Evolutionary conservation across 2,113 vertebrate species (phyloP), one percentile per base, ranked within the genome.

Genomic region (Scophthalmus maximus): DNA sequence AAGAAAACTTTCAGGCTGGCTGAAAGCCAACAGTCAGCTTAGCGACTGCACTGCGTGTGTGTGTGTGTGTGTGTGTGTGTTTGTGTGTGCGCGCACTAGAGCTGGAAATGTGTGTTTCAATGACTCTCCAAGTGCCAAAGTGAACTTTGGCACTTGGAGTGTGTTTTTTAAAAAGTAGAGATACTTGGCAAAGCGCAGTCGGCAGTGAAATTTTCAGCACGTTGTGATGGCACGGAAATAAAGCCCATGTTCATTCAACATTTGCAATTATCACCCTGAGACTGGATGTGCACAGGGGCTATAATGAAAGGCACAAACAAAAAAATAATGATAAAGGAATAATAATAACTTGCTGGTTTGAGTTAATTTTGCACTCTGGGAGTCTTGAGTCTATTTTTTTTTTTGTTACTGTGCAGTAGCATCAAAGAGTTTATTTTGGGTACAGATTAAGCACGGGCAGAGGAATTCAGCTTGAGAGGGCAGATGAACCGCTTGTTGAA

Each of bases 391-490:
- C n/a, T n/a, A n/a, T n/a, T n/a, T n/a, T n/a, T n/a, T n/a, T 10
- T 66, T 53, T 73, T 64, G 53, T 57, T 7, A 26, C 3, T 2
- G 29, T 4, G 14, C 44, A 36, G 68, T 52, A 55, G 53, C 66
- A 82, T 84, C 76, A 84, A 83, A 84, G 65, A 65, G 78, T 80
- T 70, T 76, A 61, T 87, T 87, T 71, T 78, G 38, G 30, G 47
- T 82, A 73, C 36, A 47, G 60, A 81, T 69, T 49, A n/a, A n/a
- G n/a, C n/a, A n/a, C n/a, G n/a, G n/a, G n/a, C n/a, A n/a, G 68
- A 75, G 61, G 53, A 60, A 17, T n/a, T 69, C 27, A 25, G 8
- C 17, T 62, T 30, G 55, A 66, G 53, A 38, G 51, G n/a, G 32
- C 26, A 30, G 15, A 46, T 22, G 17, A 64, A 56, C 30, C 22